Evolutionary conservation across 2,797 vertebrate genomes (phyloP), one percentile per base, ranked within the genome.

Genomic region (Sorex maritimensis): DNA sequence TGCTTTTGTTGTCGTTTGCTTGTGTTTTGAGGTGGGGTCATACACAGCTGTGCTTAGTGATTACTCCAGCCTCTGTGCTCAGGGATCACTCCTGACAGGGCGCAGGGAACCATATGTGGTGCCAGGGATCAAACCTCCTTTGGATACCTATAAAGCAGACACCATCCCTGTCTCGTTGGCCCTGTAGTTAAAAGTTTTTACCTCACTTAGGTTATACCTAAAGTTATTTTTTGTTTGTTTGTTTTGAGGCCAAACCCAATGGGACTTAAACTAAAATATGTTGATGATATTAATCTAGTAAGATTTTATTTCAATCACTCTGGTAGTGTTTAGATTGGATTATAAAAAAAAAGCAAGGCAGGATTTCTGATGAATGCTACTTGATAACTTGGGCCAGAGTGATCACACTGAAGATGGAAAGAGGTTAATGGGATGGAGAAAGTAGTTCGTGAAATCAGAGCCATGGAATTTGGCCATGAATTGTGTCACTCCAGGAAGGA

Each of bases 161-260:
- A 61, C 21, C 19, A 21, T 19, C 6, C 21, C 7, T 4, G 4
- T 21, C 17, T 61, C 17, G 21, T 61, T 61, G 17, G 17, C 58
- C 58, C 17, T 61, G 46, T 84, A 95, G 94, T 78, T 71, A 65
- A 0, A 65, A 93, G 78, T 12, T 26, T 2, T 41, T 6, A 2
- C 8, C 87, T 69, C 1, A 52, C 80, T 95, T 95, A 88, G 65
- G 17, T 80, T 61, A 23, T 83, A 34, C 34, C 58, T 61, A 61
- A 61, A 61, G 21, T 6, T 19, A 61, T 61, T 61, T 61, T 61
- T 61, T 6, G 3, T 61, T 61, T 6, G 3, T 61, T 61, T 21
- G 58, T 61, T 61, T 61, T 19, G 58, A 13, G 58, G 21, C 17
- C 58, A 61, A 1, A 21, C 58, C 21, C 58, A 61, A 7, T 61